A percentile compares a stretch with the other conserved stretches of the same genome.
Evolutionary conservation across 2,888 invertebrate genomes (phyloP).

Genomic region (Agrotis segetum): DNA sequence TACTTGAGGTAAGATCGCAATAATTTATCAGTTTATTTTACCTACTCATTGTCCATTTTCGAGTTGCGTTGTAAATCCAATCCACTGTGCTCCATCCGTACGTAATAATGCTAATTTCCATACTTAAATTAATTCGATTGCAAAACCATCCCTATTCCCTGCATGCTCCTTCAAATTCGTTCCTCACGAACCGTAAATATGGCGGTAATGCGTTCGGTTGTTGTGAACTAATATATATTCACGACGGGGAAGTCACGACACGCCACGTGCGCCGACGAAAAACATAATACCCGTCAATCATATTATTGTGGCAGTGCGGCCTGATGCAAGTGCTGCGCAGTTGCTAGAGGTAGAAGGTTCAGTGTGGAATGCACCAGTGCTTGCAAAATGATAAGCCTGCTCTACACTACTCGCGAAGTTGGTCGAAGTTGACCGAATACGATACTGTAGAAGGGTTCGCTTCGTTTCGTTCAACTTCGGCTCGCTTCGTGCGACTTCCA

Average conservation of each 20-base stretch:
- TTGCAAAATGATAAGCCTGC: too few species aligned
- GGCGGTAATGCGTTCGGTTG: slow-evolving; percentile 45
- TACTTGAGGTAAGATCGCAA: slow-evolving; percentile 38
- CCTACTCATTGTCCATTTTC: not conserved
- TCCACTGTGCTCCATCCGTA: not conserved
- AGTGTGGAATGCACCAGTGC: not conserved
- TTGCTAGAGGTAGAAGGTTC: slow-evolving; percentile 1
- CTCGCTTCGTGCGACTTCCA: too few species aligned
- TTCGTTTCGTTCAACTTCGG: too few species aligned
- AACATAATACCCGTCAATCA: slow-evolving; percentile 46
- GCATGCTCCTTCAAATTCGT: slow-evolving; percentile 15
- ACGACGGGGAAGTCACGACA: slow-evolving; percentile 70
- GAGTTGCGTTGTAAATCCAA: not conserved
- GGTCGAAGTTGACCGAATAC: too few species aligned
- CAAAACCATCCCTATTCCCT: slow-evolving; percentile 15
- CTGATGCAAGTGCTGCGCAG: not conserved
- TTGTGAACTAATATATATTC: slow-evolving; percentile 61
- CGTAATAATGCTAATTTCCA: slow-evolving; percentile 30
- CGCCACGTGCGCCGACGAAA: slow-evolving; percentile 48
- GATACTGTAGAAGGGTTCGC: too few species aligned
- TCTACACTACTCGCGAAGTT: too few species aligned
- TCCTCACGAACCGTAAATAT: slow-evolving; percentile 36
- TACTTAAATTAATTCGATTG: slow-evolving; percentile 11
- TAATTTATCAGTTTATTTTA: not conserved
- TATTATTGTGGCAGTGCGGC: slow-evolving; percentile 22